Evolutionary conservation across 92 coral and sea anemone genomes (phyloP), one percentile per base, ranked within the genome.

Genomic region (Epizoanthus stellaris): DNA sequence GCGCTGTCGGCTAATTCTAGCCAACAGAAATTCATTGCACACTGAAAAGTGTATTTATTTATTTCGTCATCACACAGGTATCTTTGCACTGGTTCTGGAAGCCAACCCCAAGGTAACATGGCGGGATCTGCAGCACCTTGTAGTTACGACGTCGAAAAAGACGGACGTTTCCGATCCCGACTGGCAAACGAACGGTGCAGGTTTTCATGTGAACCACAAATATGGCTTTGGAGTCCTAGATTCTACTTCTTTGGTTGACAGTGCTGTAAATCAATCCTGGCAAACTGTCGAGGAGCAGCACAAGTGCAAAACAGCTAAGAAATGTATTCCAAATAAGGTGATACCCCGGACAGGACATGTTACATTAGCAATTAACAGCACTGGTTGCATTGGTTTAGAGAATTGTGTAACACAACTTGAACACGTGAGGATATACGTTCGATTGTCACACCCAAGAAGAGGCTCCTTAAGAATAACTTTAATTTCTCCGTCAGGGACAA

Each of bases 201-300:
- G 99, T 42, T 87, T 87, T 47, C 97, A 88, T 82, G 97, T 97
- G 2, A 97, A 94, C 85, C 94, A 93, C 79, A 97, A 94, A 86
- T 97, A 97, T 63, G 99, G 99, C 45, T 97, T 97, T 88, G 99
- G 99, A 19, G 94, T 93, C 45, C 89, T 97, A 34, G 99, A 97
- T 79, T 23, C 99, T 5, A 89, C 91, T 56, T 97, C 99, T 16
- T 76, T 97, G 73, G 98, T 97, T 9, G 66, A 68, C 16, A 77
- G 85, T 20, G 99, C 99, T 34, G 84, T 81, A 0, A 66, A 87
- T 61, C 86, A 89, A 13, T 68, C 70, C 11, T 97, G 99, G 99
- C 86, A 64, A 80, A 93, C 97, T 7, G 94, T 91, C 34, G n/a
- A 88, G 21, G 90, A 86, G 59, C 99, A 95, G 52, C 96, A 88